Evolutionary conservation across 2,113 vertebrate genomes (phyloP), one percentile per base, ranked within the genome.

Genomic region (Notiomystis cincta): DNA sequence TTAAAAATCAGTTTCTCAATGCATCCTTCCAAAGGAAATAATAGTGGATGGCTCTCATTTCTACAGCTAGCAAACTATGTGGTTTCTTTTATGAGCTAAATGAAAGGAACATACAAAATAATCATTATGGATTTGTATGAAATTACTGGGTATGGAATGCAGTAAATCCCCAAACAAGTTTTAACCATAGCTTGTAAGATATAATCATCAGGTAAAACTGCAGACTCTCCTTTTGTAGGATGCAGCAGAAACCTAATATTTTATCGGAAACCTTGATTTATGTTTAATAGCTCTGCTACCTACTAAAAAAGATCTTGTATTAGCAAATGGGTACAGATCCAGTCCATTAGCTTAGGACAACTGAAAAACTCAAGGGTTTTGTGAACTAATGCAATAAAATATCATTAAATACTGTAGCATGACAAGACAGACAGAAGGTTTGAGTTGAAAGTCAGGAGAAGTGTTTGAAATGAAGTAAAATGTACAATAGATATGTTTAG

Each of bases 401-500:
- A 97, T 97, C 97, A 97, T 98, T 98, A 98, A 97, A 97, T 91
- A 70, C 95, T 95, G 90, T 87, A 92, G 96, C 90, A 95, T 98
- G 98, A 98, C 98, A 98, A 94, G 84, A 96, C 96, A 93, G 97
- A 97, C 67, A 97, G 97, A 97, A 94, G 96, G 97, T 98, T 97
- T 91, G 96, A 98, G 97, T 96, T 97, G 98, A 97, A 97, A 98
- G 96, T 97, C 93, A 95, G 81, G 88, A 98, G 97, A 96, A 90
- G 96, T 91, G 93, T 97, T 98, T 97, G 97, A 98, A 98, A 98
- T 95, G 97, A 98, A 98, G 98, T 96, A 96, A 97, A 98, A 97
- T 20, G 97, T 95, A 91, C 97, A 92, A 94, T 92, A 96, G 95
- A 95, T 95, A 97, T 90, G 97, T 97, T 95, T 80, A 90, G 91